Percentiles rank a stretch among this genome's conserved stretches.
These are phyloP conservation scores for Rhyacophila brunnea DNA, from an alignment of 1,140 invertebrate species.

Conservation along the genomic window DNA sequence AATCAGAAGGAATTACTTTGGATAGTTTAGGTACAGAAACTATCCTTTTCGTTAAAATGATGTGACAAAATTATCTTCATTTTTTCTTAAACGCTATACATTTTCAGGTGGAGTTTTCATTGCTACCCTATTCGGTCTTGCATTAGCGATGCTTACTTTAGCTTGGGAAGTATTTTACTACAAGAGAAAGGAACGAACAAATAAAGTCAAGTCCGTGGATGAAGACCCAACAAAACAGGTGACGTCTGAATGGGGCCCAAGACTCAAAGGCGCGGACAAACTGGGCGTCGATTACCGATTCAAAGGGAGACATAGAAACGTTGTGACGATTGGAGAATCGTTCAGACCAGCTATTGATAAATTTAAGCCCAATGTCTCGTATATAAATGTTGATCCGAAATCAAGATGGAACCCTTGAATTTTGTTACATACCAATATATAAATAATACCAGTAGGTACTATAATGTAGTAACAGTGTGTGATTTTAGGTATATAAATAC, in stretches of 20 bases:
- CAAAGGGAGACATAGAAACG: not conserved
- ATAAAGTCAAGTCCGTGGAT: conserved; percentile 33
- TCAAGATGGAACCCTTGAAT: conserved; percentile 29
- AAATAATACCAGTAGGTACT: no score
- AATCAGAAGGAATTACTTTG: conserved; percentile 83
- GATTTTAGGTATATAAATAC: no score
- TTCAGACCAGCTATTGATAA: conserved; percentile 45
- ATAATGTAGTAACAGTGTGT: no score
- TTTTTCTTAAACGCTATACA: no score
- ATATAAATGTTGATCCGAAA: conserved; percentile 49
- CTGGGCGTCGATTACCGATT: not conserved
- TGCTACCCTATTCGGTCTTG: conserved; percentile 79
- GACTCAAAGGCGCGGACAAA: not conserved
- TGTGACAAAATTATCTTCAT: not conserved
- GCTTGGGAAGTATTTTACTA: conserved; percentile 79
- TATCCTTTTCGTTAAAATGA: not conserved
- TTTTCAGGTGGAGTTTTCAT: conserved; percentile 82
- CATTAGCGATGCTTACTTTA: conserved; percentile 78
- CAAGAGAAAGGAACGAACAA: conserved; percentile 58
- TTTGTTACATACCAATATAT: not conserved
- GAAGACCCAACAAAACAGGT: conserved; percentile 39
- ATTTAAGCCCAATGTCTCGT: conserved; percentile 40
- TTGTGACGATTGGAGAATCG: conserved; percentile 40
- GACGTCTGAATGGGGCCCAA: not conserved
- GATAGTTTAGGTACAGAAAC: conserved; percentile 72